phyloP scores from a whole-genome alignment of 2,113 vertebrate genomes.

The Perccottus glenii region DNA sequence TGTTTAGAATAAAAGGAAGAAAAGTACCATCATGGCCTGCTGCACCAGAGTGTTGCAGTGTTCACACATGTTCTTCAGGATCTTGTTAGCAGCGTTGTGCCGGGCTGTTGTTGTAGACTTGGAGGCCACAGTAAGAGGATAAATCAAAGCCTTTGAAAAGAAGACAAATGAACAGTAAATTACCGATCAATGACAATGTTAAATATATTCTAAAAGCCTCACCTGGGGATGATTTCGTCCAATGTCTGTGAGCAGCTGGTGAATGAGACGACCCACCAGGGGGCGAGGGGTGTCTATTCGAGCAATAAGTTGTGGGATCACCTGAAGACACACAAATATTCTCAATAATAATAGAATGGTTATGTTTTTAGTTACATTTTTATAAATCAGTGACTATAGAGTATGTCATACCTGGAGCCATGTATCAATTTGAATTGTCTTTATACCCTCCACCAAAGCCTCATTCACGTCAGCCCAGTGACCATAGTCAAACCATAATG shows the following conservation, averaged over 20 bases:
- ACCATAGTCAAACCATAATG: constrained; percentile 98
- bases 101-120: constrained; percentile 98
- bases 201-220: neutral
- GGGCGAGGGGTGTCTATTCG: constrained; percentile 96
- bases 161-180: neutral
- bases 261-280: constrained; percentile 94
- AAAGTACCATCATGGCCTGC: constrained; percentile 95
- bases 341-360: neutral
- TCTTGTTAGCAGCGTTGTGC: constrained; percentile 97
- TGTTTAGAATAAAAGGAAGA: neutral
- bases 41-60: constrained; percentile 98
- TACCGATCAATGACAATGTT: neutral
- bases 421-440: constrained; percentile 98
- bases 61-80: constrained; percentile 99
- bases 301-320: constrained; percentile 97
- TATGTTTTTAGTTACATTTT: neutral
- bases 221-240: constrained; percentile 97
- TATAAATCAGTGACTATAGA: neutral
- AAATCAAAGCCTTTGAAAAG: constrained; percentile 90
- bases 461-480: constrained; percentile 99
- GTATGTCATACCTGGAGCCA: constrained; percentile 90
- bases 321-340: constrained; percentile 71
- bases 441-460: constrained; percentile 96
- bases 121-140: constrained; percentile 97
- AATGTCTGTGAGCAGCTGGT: constrained; percentile 97